Percentiles rank a stretch among this genome's conserved stretches.
Conservation (phyloP, 2,113 vertebrate species). For the Prunella himalayana region DNA sequence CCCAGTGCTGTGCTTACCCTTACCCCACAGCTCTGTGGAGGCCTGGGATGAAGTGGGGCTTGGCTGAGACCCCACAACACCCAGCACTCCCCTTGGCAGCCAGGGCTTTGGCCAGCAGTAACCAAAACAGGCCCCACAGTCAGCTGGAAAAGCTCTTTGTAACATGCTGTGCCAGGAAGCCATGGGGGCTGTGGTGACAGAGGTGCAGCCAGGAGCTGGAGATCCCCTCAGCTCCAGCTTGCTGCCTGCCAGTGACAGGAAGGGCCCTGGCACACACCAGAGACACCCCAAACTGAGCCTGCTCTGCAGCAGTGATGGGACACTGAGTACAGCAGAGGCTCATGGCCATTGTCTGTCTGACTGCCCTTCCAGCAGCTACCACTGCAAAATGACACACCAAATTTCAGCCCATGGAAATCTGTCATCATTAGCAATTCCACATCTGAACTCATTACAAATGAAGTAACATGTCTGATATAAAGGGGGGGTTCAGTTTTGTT, state of each 20-base stretch:
- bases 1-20: background rate
- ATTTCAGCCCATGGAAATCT: background rate
- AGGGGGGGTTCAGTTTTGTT: background rate
- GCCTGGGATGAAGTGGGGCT: background rate
- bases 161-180: background rate
- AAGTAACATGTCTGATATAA: background rate
- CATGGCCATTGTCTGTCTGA: background rate
- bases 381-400: background rate
- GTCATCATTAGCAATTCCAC: background rate
- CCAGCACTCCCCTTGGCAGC: background rate
- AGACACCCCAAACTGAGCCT: background rate
- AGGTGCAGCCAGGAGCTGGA: background rate
- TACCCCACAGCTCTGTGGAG: background rate
- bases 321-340: background rate
- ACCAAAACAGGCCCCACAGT: background rate
- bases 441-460: background rate
- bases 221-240: background rate
- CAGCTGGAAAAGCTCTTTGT: background rate
- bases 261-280: background rate
- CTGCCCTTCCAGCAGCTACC: background rate
- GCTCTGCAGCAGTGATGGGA: background rate
- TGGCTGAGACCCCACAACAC: background rate
- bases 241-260: background rate
- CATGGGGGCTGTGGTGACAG: fast-evolving
- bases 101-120: background rate